These are phyloP conservation scores for Lordiphosa mommai DNA, from an alignment of 1,140 invertebrate genomes.

Conservation along the genomic window DNA sequence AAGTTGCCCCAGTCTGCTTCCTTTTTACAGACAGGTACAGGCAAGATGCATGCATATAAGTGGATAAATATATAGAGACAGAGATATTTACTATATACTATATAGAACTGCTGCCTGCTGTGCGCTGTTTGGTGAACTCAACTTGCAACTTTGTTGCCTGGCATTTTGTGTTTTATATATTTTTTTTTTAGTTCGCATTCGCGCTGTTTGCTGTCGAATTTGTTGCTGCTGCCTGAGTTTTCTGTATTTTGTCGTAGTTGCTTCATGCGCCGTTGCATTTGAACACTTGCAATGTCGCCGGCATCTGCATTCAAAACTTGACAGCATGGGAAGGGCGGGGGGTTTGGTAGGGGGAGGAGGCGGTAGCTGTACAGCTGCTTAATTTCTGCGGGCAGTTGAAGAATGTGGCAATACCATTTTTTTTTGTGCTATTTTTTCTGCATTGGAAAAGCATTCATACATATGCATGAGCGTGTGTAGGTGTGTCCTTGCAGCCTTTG, in stretches of 20 bases:
- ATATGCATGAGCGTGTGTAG: not conserved
- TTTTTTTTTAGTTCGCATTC: slow-evolving; percentile 13
- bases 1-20: slow-evolving; percentile 23
- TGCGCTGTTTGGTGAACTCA: slow-evolving; percentile 35
- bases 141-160: slow-evolving; percentile 57
- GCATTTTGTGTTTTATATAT: slow-evolving; percentile 31
- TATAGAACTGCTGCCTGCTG: slow-evolving; percentile 32
- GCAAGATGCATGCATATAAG: slow-evolving; percentile 13
- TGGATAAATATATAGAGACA: not conserved
- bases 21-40: slow-evolving; percentile 35
- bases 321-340: slow-evolving; percentile 3
- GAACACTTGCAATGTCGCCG: slow-evolving; percentile 61
- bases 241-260: slow-evolving; percentile 51
- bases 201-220: slow-evolving; percentile 48
- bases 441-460: not conserved
- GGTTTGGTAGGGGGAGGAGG: not conserved
- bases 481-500: not conserved
- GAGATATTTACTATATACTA: slow-evolving; percentile 18
- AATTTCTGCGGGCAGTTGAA: slow-evolving; percentile 32
- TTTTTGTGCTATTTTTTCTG: slow-evolving; percentile 7
- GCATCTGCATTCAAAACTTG: slow-evolving; percentile 42
- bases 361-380: slow-evolving; percentile 18
- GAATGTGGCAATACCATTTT: slow-evolving; percentile 3
- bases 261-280: slow-evolving; percentile 66
- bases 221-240: slow-evolving; percentile 31